Evolutionary conservation across 2,888 invertebrate genomes (phyloP), one percentile per base, ranked within the genome.

Genomic region (Mechanitis mazaeus): DNA sequence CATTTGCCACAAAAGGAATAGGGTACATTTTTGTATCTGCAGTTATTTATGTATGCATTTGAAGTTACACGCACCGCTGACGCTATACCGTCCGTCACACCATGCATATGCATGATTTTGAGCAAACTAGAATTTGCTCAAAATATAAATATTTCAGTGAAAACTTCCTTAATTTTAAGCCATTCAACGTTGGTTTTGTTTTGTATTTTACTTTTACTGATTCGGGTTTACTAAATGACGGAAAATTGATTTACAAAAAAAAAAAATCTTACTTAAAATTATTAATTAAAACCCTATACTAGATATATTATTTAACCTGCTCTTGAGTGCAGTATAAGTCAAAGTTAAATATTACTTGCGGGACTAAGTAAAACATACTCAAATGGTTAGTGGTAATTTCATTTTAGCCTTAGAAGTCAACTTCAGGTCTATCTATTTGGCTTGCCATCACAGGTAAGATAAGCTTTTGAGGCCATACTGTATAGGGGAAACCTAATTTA

Each of bases 21-120:
- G 38, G 5, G 38, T 38, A 6, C 42, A 42, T 42, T 50, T 31
- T 11, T 31, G 54, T 61, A 33, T 56, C 45, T 38, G 45, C 46
- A 38, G 55, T 80, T 82, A 82, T 83, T 83, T 84, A 80, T 76
- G 76, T 73, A 74, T 75, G 76, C 76, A 75, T 78, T 82, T 78
- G 81, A 82, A 85, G 84, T 83, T 81, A 81, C 84, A 84, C 84
- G 77, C 79, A 73, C 76, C 78, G 71, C 75, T 72, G 76, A 76
- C 75, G 76, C 75, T 69, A 69, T 77, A 77, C 75, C 76, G 75
- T 73, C 81, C 74, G 77, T 75, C 75, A 74, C 75, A 71, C 80
- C 82, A 85, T 87, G 83, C 83, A 87, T 87, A 87, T 87, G 84
- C 75, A 87, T 85, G 79, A 72, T 76, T 69, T 81, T 85, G 86